phyloP scores from a whole-genome alignment of 2,113 vertebrate species.

The Onychostruthus taczanowskii region DNA sequence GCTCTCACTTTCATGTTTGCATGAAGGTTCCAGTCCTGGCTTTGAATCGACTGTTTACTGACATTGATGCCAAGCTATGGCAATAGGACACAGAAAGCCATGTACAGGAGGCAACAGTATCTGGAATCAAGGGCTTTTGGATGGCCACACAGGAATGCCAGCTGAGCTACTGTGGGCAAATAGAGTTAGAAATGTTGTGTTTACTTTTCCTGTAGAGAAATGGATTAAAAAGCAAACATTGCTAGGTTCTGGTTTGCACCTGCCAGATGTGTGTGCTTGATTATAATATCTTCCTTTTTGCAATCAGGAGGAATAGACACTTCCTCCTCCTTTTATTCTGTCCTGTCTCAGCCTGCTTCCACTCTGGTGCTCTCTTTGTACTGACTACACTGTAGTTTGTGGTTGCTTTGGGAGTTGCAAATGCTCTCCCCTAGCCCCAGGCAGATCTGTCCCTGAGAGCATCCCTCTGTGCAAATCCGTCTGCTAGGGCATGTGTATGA shows the following conservation, averaged over 20 bases:
- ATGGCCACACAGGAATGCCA: not conserved
- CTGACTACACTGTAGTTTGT: accelerated
- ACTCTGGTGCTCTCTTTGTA: not conserved
- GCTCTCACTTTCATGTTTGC: not conserved
- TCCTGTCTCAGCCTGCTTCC: not conserved
- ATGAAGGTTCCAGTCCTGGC: not conserved
- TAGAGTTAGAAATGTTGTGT: not conserved
- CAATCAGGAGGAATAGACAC: accelerated
- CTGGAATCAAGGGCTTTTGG: not conserved
- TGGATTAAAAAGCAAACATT: not conserved
- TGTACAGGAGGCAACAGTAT: not conserved
- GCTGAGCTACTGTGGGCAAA: not conserved
- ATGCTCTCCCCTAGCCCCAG: not conserved
- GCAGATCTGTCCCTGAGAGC: not conserved
- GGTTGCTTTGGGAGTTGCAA: not conserved
- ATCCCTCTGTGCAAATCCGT: not conserved
- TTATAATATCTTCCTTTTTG: not conserved
- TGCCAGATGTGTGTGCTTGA: not conserved
- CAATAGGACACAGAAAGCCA: not conserved
- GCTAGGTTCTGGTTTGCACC: not conserved
- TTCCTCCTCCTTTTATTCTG: not conserved
- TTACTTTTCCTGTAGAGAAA: not conserved
- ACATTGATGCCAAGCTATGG: not conserved
- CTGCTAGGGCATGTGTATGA: not conserved
- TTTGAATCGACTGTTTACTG: accelerated